Evolutionary conservation across 2,113 vertebrate species (phyloP).

Genomic region (Verasper variegatus): DNA sequence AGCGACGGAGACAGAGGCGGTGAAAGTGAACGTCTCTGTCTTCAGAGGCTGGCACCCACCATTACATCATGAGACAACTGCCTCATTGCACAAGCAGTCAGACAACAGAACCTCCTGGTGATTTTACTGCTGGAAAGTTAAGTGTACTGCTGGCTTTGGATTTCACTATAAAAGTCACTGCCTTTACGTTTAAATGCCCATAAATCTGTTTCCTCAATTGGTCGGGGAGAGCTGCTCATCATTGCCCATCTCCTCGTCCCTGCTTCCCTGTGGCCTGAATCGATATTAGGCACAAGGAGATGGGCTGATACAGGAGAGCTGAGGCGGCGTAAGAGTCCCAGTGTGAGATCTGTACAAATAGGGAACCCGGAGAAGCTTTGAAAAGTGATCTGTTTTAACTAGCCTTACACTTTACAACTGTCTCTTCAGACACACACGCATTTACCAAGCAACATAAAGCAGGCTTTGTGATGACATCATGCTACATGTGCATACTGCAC

Average conservation of each 20-base stretch:
- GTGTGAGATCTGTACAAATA: slow-evolving; percentile 26
- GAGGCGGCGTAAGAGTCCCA: slow-evolving; percentile 29
- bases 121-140: slow-evolving; percentile 43
- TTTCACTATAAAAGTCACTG: slow-evolving; percentile 52
- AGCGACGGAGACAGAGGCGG: neutral
- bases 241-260: slow-evolving; percentile 49
- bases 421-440: neutral
- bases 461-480: slow-evolving; percentile 41
- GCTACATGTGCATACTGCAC: slow-evolving; percentile 17
- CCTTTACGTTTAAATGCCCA: slow-evolving; percentile 30
- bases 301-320: slow-evolving; percentile 22
- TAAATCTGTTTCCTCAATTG: slow-evolving; percentile 60
- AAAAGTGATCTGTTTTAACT: slow-evolving; percentile 55
- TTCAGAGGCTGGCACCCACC: slow-evolving; percentile 31
- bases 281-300: slow-evolving; percentile 10
- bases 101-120: slow-evolving; percentile 43
- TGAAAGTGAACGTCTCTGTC: slow-evolving; percentile 8
- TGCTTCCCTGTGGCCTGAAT: slow-evolving; percentile 29
- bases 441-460: slow-evolving; percentile 48
- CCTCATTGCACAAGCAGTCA: slow-evolving; percentile 13
- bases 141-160: slow-evolving; percentile 31
- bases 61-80: slow-evolving; percentile 36
- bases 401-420: slow-evolving; percentile 37
- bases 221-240: slow-evolving; percentile 41
- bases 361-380: slow-evolving; percentile 36